phyloP scores from a whole-genome alignment of 2,113 vertebrate species.

The Platichthys stellatus region DNA sequence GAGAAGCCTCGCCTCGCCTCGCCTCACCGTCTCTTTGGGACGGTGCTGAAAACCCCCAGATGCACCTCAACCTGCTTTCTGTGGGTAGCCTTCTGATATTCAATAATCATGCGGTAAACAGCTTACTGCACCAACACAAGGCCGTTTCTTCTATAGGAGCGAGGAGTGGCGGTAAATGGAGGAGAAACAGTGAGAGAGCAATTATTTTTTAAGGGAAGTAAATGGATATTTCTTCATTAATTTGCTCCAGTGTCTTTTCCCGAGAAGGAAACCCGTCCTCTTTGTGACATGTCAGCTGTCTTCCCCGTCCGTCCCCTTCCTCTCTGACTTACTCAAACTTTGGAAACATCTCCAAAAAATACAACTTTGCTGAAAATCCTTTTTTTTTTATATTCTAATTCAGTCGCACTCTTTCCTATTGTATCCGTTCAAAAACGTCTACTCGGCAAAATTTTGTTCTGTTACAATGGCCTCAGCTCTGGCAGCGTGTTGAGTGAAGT shows the following conservation, averaged over 20 bases:
- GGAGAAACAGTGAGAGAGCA: slow-evolving; percentile 26
- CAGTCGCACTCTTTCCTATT: neutral
- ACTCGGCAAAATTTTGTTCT: neutral
- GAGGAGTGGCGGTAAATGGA: slow-evolving; percentile 34
- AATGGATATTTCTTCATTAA: slow-evolving; percentile 69
- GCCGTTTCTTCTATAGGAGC: slow-evolving; percentile 26
- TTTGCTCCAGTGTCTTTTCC: slow-evolving; percentile 66
- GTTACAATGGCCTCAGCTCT: neutral
- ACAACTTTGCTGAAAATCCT: no score
- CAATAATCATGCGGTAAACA: slow-evolving; percentile 5
- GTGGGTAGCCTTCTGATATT: neutral
- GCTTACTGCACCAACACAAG: neutral
- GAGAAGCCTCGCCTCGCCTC: slow-evolving; percentile 5
- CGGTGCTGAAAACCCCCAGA: slow-evolving; percentile 20
- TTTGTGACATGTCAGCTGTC: slow-evolving; percentile 56
- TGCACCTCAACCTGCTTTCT: slow-evolving; percentile 39
- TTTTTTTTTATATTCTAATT: neutral
- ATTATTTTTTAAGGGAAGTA: slow-evolving; percentile 47
- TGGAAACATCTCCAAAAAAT: slow-evolving; percentile 18
- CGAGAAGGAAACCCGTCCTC: slow-evolving; percentile 52
- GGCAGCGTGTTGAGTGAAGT: neutral
- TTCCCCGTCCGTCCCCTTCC: slow-evolving; percentile 34
- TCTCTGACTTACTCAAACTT: slow-evolving; percentile 56
- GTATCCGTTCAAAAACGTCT: neutral
- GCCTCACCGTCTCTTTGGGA: slow-evolving; percentile 4